Percentiles rank a stretch among this genome's conserved stretches.
phyloP scores from a whole-genome alignment of 2,888 invertebrate genomes.

The Ischnura elegans region DNA sequence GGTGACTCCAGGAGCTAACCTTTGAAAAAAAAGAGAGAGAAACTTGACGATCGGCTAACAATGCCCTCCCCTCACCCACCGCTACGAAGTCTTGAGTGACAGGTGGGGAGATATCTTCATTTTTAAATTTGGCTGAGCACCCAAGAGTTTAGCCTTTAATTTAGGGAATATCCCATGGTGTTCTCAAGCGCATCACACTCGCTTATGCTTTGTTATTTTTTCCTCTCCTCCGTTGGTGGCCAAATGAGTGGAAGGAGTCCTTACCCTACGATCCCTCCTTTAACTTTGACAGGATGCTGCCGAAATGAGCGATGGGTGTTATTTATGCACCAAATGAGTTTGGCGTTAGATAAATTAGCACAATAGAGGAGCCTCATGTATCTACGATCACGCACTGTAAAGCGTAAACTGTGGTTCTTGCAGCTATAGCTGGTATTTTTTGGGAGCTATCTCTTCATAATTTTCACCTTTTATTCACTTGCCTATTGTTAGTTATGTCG shows the following conservation, averaged over 20 bases:
- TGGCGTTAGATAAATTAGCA: too few relatives aligned
- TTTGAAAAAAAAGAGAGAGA: background rate
- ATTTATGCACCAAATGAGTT: background rate
- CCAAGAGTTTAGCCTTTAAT: background rate
- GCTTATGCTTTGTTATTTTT: background rate
- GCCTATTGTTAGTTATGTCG: too few relatives aligned
- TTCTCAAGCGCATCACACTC: background rate
- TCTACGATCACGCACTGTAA: too few relatives aligned
- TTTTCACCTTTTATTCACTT: too few relatives aligned
- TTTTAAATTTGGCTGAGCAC: background rate
- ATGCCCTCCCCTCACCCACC: background rate
- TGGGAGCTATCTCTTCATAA: too few relatives aligned
- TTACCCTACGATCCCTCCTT: background rate
- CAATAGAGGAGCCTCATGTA: too few relatives aligned
- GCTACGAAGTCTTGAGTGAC: background rate
- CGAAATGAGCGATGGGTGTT: background rate
- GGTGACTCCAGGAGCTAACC: background rate
- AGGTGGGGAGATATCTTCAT: background rate
- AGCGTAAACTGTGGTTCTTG: too few relatives aligned
- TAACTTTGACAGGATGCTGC: background rate
- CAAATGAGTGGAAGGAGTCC: background rate
- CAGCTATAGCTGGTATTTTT: background rate
- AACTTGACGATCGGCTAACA: background rate
- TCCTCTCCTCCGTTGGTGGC: background rate
- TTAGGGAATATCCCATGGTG: background rate